Base-by-base conservation (phyloP, 2,888 invertebrate genomes). In the Drosophila testacea region DNA sequence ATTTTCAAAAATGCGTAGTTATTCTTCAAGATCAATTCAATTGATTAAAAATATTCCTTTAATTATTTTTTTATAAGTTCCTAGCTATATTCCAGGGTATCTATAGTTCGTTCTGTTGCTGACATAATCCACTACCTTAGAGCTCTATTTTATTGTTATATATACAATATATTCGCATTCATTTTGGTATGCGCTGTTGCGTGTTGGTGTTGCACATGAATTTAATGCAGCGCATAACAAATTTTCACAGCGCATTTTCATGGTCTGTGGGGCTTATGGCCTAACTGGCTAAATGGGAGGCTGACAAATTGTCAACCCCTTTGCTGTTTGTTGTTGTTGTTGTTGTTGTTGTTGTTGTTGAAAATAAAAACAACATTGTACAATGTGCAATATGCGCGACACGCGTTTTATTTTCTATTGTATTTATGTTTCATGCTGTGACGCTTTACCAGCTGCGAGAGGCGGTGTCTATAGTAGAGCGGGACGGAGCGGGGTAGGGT, bases 251-350 rank as follows among this genome's bases (percentile, higher is more conserved):
- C 69, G 80, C 77, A 83, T 83, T 88, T 83, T 67, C 88, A 83
- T 67, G 75, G 79, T 79, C 63, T 67, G 63, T 48, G 52, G 75
- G 60, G 63, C 70, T 68, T 68, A 68, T 75, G 57, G 69, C 74
- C 87, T 83, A 88, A 83, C 83, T 83, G 88, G 86, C 83, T 86
- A 83, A 83, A 88, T 86, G 88, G 83, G 80, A 36, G 86, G 70
- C 87, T 83, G 88, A 89, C 85, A 89, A 89, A 89, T 85, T 89
- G 86, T 89, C 68, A 77, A 73, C 69, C 75, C 69, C 69, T 59
- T 34, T 22, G 22, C 5, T 10, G 10, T 22, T 42, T 10, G 4
- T 16, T 42, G 47, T 4, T 63, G 13, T 22, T 47, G 44, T 47
- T 68, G 36, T 42, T 42, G 39, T 27, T 51, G 56, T 9, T 52